These are phyloP conservation scores for Rhadinocentrus ornatus DNA, from an alignment of 2,797 vertebrate species.

Conservation along the genomic window DNA sequence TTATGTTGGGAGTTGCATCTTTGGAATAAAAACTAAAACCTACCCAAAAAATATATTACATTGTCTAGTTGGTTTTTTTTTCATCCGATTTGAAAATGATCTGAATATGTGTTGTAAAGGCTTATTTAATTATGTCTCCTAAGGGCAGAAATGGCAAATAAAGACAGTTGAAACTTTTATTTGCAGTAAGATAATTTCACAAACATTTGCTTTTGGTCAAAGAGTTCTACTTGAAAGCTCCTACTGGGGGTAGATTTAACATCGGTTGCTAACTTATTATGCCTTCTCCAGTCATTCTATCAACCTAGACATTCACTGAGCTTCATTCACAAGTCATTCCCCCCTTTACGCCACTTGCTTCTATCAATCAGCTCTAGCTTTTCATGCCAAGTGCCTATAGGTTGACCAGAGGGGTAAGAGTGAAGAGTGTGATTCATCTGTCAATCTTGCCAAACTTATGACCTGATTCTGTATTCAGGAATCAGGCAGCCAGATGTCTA, in stretches of 20 bases:
- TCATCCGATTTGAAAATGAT: too few species aligned
- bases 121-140: constrained; percentile 10
- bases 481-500: background rate
- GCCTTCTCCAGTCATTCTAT: constrained; percentile 43
- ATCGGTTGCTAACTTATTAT: constrained; percentile 19
- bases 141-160: background rate
- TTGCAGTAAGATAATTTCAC: background rate
- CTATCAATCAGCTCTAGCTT: constrained; percentile 33
- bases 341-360: constrained; percentile 14
- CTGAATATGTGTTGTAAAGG: too few species aligned
- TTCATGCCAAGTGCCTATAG: constrained; percentile 30
- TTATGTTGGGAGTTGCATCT: constrained; percentile 6
- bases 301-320: constrained; percentile 25
- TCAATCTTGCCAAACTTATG: constrained; percentile 9
- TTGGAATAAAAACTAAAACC: constrained; percentile 23
- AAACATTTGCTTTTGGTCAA: constrained; percentile 25
- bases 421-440: constrained; percentile 39
- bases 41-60: background rate
- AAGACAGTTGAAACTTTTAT: background rate
- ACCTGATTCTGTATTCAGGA: constrained; percentile 10
- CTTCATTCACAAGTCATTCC: constrained; percentile 39
- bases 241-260: constrained; percentile 28
- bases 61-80: background rate
- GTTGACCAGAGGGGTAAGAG: constrained; percentile 20
- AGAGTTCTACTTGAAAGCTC: constrained; percentile 13